Conservation (phyloP, 37 sponge, comb jelly and placozoan genomes). For the Hexactinellida sp. region DNA sequence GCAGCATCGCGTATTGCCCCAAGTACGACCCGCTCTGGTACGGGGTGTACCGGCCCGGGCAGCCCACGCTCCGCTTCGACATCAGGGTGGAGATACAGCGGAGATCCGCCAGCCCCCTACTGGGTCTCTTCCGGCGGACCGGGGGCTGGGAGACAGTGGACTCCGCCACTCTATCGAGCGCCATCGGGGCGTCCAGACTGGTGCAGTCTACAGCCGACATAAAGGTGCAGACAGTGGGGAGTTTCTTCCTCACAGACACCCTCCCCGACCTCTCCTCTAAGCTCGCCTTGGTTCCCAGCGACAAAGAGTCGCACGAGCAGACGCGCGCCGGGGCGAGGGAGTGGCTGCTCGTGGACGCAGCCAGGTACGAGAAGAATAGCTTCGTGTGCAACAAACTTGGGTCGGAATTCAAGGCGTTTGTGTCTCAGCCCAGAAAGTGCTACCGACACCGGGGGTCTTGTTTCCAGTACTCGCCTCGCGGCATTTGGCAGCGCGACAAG, state of each 20-base stretch:
- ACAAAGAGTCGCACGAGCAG: neutral
- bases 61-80: neutral
- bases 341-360: neutral
- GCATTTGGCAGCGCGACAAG: neutral
- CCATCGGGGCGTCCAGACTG: neutral
- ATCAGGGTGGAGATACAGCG: neutral
- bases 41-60: neutral
- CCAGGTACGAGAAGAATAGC: neutral
- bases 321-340: neutral
- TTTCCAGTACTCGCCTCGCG: neutral
- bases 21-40: neutral
- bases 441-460: neutral
- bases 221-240: neutral
- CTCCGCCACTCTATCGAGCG: neutral
- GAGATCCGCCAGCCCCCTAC: neutral
- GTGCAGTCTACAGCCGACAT: neutral
- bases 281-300: neutral
- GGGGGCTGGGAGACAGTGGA: neutral
- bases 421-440: neutral
- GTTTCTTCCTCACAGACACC: neutral
- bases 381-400: neutral
- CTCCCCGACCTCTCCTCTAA: conserved; percentile 3
- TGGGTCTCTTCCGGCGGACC: neutral
- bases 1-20: neutral
- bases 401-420: neutral